Base-by-base conservation (phyloP, 2,797 vertebrate genomes). In the Cephalopachus bancanus region DNA sequence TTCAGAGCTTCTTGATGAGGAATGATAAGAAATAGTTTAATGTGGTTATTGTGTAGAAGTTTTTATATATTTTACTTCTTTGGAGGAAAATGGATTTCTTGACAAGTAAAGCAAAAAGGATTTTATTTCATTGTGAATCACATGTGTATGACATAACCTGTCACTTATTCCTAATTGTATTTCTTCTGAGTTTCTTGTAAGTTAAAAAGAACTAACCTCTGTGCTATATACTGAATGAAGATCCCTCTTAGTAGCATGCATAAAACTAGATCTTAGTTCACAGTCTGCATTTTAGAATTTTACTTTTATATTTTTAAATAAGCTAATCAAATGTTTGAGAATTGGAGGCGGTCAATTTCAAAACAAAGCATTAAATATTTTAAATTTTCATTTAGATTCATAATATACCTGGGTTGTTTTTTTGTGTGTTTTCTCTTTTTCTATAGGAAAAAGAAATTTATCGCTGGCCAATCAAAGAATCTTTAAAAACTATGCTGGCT, bases 401-500 rank as follows among this genome's bases (percentile, higher is more conserved):
- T 75, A 2, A 51, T 44, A 37, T 22, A 4, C 7, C 37, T 55
- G 5, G n/a, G 26, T 60, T 83, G n/a, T 51, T 83, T 71, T 71
- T 65, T 79, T 65, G 7, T 64, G 7, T 95, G 69, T 30, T 69
- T 81, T 5, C 81, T 4, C 19, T 19, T 86, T 81, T 24, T 65
- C 81, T 80, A 33, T 95, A 99, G 99, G 99, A 99, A 97, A 99
- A 99, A 98, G 99, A 99, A 98, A 98, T 98, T 67, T 99, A 99
- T 97, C 99, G 99, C 57, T 99, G 99, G 99, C 99, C 99, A 17
- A 99, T 99, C 97, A 99, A 99, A 98, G 99, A 99, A 94, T 99
- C 99, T 71, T 97, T 99, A 67, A 99, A 99, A 98, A 99, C 99
- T 2, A 99, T 99, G 99, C 96, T 99, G 97, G 99, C 99, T 0